phyloP scores from a whole-genome alignment of 37 sponge, comb jelly and placozoan genomes.

The Lycopodina hypogea region DNA sequence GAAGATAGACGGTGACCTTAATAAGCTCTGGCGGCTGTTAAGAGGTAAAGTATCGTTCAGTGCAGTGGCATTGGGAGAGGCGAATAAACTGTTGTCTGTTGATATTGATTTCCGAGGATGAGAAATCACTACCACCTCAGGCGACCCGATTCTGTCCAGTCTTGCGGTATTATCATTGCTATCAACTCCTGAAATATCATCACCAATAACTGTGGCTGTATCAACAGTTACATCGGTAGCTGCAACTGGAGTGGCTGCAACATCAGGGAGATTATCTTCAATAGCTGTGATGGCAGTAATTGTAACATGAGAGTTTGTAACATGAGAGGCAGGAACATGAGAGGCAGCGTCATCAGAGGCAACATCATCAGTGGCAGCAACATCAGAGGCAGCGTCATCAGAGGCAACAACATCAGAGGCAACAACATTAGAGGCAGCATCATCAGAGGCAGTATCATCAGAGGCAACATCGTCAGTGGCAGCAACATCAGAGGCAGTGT shows the following conservation, averaged over 20 bases:
- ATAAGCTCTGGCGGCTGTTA: not conserved
- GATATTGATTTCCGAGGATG: not conserved
- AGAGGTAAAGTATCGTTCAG: not conserved
- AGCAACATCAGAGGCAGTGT: no score
- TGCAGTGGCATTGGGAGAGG: not conserved
- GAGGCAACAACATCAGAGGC: no score
- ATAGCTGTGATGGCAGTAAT: not conserved
- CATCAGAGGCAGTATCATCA: not conserved
- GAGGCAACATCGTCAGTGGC: no score
- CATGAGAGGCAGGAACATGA: not conserved
- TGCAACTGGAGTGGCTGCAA: no score
- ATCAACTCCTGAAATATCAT: no score
- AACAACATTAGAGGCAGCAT: no score
- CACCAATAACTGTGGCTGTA: not conserved
- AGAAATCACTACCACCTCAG: not conserved
- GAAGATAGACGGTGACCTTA: constrained; percentile 11
- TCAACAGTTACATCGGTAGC: not conserved
- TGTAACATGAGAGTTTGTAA: not conserved
- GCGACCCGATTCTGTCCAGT: not conserved
- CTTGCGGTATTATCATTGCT: no score
- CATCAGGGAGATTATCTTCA: not conserved
- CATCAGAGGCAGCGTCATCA: no score
- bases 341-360: no score
- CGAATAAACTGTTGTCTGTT: not conserved
- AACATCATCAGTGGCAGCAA: no score